Conservation (phyloP, 2,797 vertebrate species). For the Paratrypauchen microcephalus region DNA sequence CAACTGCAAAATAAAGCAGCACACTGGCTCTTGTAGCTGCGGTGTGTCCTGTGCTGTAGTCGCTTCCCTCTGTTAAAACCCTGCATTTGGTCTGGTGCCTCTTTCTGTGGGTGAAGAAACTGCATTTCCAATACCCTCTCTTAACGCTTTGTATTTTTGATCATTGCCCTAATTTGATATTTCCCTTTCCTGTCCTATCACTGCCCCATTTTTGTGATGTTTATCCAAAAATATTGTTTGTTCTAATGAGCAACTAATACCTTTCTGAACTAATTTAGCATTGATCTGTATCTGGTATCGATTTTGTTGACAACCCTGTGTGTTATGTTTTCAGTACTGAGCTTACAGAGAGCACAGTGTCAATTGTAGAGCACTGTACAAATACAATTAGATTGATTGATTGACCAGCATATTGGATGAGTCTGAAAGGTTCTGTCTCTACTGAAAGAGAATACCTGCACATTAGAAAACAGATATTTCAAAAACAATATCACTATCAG, state of each 20-base stretch:
- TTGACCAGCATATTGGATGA: neutral
- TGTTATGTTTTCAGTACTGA: neutral
- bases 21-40: conserved; percentile 5
- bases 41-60: conserved; percentile 28
- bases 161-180: neutral
- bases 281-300: neutral
- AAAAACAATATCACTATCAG: too few relatives aligned
- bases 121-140: neutral
- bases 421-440: too few relatives aligned
- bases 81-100: conserved; percentile 47
- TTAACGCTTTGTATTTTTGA: too few relatives aligned
- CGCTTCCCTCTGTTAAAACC: conserved; percentile 18
- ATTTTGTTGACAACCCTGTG: neutral
- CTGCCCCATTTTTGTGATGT: neutral
- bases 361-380: neutral
- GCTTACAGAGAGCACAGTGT: neutral
- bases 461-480: too few relatives aligned
- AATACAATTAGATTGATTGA: neutral
- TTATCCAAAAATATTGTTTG: neutral
- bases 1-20: too few relatives aligned
- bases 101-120: conserved; percentile 32
- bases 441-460: too few relatives aligned
- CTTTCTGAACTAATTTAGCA: neutral
- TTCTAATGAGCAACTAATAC: too few relatives aligned
- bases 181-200: too few relatives aligned